phyloP scores from a whole-genome alignment of 37 sponge, comb jelly and placozoan genomes.

The Agelas oroides region DNA sequence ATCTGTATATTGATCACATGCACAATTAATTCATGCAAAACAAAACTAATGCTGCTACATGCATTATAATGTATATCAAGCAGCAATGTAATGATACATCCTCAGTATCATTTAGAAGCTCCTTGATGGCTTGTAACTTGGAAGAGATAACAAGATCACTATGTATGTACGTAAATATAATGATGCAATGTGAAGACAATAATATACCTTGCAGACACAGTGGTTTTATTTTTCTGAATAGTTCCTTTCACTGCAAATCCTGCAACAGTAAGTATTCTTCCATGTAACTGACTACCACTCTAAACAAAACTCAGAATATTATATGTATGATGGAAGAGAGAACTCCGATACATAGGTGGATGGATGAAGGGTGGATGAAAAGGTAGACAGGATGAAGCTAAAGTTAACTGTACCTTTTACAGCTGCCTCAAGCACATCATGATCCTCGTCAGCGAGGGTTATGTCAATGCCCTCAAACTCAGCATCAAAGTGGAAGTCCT shows the following conservation, averaged over 20 bases:
- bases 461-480: constrained; percentile 63
- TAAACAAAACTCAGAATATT: no score
- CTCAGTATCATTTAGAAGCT: no score
- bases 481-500: constrained; percentile 56
- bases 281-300: background rate
- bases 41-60: no score
- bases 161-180: no score
- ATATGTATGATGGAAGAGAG: no score
- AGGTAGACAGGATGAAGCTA: background rate
- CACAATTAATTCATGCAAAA: no score
- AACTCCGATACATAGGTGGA: background rate
- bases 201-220: constrained; percentile 22
- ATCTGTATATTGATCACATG: no score
- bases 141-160: no score
- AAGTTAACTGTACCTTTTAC: constrained; percentile 24
- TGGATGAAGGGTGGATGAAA: background rate
- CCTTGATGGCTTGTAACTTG: no score
- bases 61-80: no score
- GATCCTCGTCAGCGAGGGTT: background rate
- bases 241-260: constrained; percentile 22
- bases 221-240: background rate
- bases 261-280: background rate
- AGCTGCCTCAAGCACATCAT: constrained; percentile 8
- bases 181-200: no score
- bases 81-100: no score